These are phyloP conservation scores for Neomonachus schauinslandi DNA, from an alignment of 2,113 vertebrate genomes.

Conservation along the genomic window DNA sequence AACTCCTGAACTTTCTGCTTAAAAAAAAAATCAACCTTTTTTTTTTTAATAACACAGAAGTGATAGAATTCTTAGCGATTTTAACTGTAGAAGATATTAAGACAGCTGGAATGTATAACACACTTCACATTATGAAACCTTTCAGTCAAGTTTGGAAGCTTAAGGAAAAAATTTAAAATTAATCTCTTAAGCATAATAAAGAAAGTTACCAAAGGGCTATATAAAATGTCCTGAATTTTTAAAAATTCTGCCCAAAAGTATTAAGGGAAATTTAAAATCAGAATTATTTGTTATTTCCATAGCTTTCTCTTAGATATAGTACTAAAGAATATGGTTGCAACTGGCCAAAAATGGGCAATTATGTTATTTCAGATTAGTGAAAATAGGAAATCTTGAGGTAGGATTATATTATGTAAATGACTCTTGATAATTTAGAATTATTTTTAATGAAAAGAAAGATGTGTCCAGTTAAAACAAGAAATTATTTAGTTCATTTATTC, in stretches of 20 bases:
- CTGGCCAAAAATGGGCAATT: conserved; percentile 3
- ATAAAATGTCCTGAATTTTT: not conserved
- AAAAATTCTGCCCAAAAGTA: not conserved
- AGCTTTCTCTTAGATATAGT: not conserved
- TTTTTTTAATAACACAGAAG: not conserved
- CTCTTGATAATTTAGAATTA: conserved; percentile 27
- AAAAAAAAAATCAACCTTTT: not conserved
- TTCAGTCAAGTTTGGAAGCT: not conserved
- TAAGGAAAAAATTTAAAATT: not conserved
- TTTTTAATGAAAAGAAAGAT: conserved; percentile 58
- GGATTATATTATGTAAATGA: conserved; percentile 22
- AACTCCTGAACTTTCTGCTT: not conserved
- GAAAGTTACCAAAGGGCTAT: not conserved
- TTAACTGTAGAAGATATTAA: not conserved
- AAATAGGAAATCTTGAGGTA: not conserved
- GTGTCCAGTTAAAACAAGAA: conserved; percentile 35
- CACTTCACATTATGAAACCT: not conserved
- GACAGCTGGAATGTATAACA: not conserved
- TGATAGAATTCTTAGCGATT: not conserved
- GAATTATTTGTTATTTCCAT: conserved; percentile 11
- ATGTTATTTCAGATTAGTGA: conserved; percentile 27
- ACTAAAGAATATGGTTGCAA: not conserved
- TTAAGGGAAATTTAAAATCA: conserved; percentile 23
- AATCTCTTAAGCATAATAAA: not conserved
- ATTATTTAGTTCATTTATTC: conserved; percentile 48